phyloP scores from a whole-genome alignment of 1,140 invertebrate species.

The Micrasema longulum region DNA sequence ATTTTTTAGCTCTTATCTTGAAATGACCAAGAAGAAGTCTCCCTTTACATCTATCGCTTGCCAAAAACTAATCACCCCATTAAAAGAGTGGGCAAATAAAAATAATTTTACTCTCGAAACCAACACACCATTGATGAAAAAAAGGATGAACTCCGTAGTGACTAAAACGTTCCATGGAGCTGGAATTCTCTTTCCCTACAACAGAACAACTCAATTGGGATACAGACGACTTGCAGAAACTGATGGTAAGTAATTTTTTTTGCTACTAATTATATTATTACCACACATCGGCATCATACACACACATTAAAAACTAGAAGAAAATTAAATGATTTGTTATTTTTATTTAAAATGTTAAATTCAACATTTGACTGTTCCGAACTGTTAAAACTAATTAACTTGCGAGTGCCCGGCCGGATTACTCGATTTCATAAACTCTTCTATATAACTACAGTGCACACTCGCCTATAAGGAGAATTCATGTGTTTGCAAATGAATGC shows the following conservation, averaged over 20 bases:
- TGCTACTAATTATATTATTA: no score
- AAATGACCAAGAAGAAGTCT: slow-evolving; percentile 72
- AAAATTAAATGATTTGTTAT: no score
- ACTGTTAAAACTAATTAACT: no score
- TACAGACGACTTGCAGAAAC: slow-evolving; percentile 82
- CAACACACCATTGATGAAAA: slow-evolving; percentile 72
- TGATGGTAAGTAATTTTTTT: slow-evolving; percentile 73
- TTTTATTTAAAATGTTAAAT: no score
- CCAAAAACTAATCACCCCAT: slow-evolving; percentile 69
- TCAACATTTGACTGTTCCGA: no score
- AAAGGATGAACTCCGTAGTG: slow-evolving; percentile 77
- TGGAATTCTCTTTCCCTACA: slow-evolving; percentile 90
- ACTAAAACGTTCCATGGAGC: slow-evolving; percentile 85
- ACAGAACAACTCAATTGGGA: slow-evolving; percentile 83
- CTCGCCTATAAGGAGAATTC: no score
- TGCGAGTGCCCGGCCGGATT: no score
- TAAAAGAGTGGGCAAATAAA: slow-evolving; percentile 76
- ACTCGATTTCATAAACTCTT: no score
- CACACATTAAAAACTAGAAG: no score
- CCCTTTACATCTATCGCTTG: slow-evolving; percentile 76
- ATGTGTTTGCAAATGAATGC: no score
- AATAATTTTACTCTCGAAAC: slow-evolving; percentile 73
- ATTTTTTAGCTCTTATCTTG: slow-evolving; percentile 71
- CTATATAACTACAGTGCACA: no score
- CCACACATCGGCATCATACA: no score